Evolutionary conservation across 2,797 vertebrate species (phyloP).

Genomic region (Danio albolineatus): DNA sequence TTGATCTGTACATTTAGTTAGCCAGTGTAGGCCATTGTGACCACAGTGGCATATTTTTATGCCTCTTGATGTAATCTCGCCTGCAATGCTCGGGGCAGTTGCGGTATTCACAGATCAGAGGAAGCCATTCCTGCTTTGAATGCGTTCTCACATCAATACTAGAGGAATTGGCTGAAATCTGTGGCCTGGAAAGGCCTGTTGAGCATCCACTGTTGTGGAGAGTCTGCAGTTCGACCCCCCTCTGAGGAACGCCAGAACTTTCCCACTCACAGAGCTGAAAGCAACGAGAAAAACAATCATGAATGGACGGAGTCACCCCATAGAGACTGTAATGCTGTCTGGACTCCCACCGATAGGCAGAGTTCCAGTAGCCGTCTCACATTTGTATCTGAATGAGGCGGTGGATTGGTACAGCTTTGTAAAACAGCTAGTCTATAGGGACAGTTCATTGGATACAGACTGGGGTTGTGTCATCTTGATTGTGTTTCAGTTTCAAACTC

Average conservation of each 20-base stretch:
- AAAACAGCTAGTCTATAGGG: slow-evolving; percentile 26
- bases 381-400: slow-evolving; percentile 58
- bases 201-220: slow-evolving; percentile 43
- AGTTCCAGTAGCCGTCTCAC: slow-evolving; percentile 68
- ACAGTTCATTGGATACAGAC: slow-evolving; percentile 1
- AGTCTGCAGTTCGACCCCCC: slow-evolving; percentile 55
- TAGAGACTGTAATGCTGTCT: slow-evolving; percentile 63
- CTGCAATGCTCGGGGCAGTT: slow-evolving; percentile 9
- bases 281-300: slow-evolving; percentile 13
- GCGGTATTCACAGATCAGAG: slow-evolving; percentile 49
- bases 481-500: neutral
- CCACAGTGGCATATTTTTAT: neutral
- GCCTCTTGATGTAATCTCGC: slow-evolving; percentile 40
- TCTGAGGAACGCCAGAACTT: slow-evolving; percentile 61
- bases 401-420: slow-evolving; percentile 38
- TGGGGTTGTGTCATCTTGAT: neutral
- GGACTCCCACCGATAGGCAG: slow-evolving; percentile 70
- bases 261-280: slow-evolving; percentile 37
- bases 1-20: slow-evolving; percentile 19
- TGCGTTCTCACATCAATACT: slow-evolving; percentile 41
- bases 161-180: slow-evolving; percentile 62
- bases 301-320: slow-evolving; percentile 60
- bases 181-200: slow-evolving; percentile 52
- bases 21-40: slow-evolving; percentile 24
- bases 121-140: slow-evolving; percentile 42